A percentile compares a stretch with the other conserved stretches of the same genome.
Conservation (phyloP, 2,888 invertebrate species). For the Pyrrhopygopsis socrates region DNA sequence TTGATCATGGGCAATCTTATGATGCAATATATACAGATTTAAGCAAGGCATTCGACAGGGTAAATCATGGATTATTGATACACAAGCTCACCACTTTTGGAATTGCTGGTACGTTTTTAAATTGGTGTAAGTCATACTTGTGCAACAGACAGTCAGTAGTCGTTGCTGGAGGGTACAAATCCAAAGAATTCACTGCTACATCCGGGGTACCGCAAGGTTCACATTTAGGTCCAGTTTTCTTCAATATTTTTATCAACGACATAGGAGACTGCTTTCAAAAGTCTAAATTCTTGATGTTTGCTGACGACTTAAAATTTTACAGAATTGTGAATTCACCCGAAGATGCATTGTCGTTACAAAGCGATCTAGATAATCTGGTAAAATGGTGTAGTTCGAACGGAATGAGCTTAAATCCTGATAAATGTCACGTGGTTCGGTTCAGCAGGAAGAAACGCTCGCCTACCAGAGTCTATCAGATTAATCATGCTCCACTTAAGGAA, state of each 20-base stretch:
- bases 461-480: not conserved
- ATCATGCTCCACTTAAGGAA: not conserved
- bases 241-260: not conserved
- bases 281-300: not conserved
- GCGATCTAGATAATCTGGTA: not conserved
- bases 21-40: not conserved
- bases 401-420: not conserved
- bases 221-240: not conserved
- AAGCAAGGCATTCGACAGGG: not conserved
- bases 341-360: not conserved
- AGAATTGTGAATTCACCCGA: not conserved
- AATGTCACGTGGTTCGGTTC: not conserved
- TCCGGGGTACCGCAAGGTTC: not conserved
- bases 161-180: not conserved
- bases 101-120: not conserved
- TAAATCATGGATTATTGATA: not conserved
- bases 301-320: not conserved
- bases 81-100: not conserved
- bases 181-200: not conserved
- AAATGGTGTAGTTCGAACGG: not conserved
- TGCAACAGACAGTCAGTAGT: not conserved
- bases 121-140: not conserved
- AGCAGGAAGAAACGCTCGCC: not conserved
- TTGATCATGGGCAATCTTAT: constrained; percentile 43
- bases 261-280: not conserved